Conservation (phyloP, 2,797 vertebrate genomes). For the Rhabdomys pumilio region DNA sequence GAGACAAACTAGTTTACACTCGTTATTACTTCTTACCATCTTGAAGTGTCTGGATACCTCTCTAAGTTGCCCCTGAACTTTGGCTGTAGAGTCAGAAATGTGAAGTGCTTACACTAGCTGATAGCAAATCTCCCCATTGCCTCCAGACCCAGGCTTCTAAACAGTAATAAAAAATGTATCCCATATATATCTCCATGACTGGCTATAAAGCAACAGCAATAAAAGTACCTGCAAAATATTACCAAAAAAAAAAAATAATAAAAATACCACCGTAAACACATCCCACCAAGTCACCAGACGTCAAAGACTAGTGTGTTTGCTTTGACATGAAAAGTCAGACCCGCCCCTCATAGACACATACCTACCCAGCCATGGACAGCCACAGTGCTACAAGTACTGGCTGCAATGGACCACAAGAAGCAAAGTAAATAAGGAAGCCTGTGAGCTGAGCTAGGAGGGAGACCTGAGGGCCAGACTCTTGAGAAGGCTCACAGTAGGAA, state of each 20-base stretch:
- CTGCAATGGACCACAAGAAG: not conserved
- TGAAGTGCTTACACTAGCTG: not conserved
- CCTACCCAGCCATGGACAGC: not conserved
- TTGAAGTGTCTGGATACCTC: not conserved
- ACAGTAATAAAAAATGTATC: not conserved
- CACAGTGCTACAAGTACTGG: not conserved
- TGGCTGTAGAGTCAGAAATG: not conserved
- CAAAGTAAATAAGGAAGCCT: not conserved
- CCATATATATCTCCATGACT: not conserved
- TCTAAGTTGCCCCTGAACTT: not conserved
- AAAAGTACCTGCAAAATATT: not conserved
- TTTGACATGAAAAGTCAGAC: conserved; percentile 1
- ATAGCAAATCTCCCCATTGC: not conserved
- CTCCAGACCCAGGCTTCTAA: not conserved
- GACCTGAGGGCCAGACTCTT: not conserved
- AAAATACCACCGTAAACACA: not conserved
- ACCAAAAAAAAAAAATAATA: not conserved
- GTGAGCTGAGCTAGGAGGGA: not conserved
- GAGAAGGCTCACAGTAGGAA: not conserved
- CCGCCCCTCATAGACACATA: not conserved
- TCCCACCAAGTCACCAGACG: not conserved
- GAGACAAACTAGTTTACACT: not conserved
- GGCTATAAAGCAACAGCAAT: not conserved
- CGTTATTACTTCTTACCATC: not conserved
- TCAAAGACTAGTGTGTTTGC: not conserved